phyloP scores from a whole-genome alignment of 2,113 vertebrate genomes.

The Austrofundulus limnaeus region DNA sequence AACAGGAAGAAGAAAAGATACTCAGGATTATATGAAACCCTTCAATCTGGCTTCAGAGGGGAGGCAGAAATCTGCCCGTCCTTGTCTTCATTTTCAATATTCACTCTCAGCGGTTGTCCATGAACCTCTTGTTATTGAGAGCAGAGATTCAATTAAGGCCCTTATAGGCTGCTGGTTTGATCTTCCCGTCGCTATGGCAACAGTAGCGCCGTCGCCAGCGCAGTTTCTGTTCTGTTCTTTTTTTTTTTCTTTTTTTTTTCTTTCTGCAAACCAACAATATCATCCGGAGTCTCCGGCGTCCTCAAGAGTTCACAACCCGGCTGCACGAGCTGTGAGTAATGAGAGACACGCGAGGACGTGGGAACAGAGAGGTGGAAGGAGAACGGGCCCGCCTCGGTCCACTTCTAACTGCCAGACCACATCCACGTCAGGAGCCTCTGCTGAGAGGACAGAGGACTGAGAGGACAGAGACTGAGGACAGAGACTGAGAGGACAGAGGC shows the following conservation, averaged over 20 bases:
- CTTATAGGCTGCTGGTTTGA: constrained; percentile 22
- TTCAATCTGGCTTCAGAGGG: constrained; percentile 2
- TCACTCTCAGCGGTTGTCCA: constrained; percentile 9
- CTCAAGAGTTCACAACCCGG: constrained; percentile 25
- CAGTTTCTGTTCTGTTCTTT: constrained; percentile 11
- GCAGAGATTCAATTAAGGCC: constrained; percentile 53
- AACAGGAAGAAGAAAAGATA: constrained; percentile 4
- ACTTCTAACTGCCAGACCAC: constrained; percentile 37
- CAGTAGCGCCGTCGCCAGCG: constrained; percentile 17
- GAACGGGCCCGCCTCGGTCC: constrained; percentile 31
- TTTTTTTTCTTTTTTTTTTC: no score
- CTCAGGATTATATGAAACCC: constrained; percentile 2
- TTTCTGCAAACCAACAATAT: constrained; percentile 35
- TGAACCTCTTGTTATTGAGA: constrained; percentile 29
- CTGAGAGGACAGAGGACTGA: no score
- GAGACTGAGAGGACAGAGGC: no score
- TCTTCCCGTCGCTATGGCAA: constrained; percentile 57
- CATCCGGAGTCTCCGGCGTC: constrained; percentile 23
- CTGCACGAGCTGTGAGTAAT: constrained; percentile 24
- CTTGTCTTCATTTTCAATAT: constrained; percentile 1
- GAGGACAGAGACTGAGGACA: no score
- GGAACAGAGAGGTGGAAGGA: constrained; percentile 43
- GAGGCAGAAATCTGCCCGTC: not conserved
- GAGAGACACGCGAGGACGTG: constrained; percentile 52
- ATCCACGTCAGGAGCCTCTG: constrained; percentile 22